Evolutionary conservation across 2,797 vertebrate genomes (phyloP), one percentile per base, ranked within the genome.

Genomic region (Leptodactylus fallax): DNA sequence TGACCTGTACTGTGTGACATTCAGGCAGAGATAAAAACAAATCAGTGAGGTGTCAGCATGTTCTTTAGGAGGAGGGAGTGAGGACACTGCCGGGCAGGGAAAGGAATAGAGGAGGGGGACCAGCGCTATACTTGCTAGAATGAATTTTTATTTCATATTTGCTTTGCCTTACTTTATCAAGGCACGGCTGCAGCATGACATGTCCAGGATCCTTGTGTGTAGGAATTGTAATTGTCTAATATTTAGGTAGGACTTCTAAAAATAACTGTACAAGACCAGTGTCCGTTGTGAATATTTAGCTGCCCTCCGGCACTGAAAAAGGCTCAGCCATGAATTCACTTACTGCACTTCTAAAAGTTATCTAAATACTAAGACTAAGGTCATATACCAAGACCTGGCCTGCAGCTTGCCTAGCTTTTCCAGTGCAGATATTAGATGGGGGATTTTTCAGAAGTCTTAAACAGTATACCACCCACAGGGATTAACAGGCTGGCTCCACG

Each of bases 1-100:
- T 89, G 87, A 89, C 83, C 87, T 89, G 83, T 89, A 77, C 79
- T 82, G 79, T 67, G 36, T 81, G 87, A 89, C 87, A 85, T 89
- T 89, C 83, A 89, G 83, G 74, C 78, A 85, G 79, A 82, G 87
- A 85, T 89, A 85, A 89, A 88, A 89, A 89, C 87, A 89, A 85
- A 89, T 89, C 83, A 85, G 87, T 82, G 87, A 89, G 87, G 83
- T 89, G 87, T 89, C 87, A 86, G 78, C 67, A 82, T 89, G 79
- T 81, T 81, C 83, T 88, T 45, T 45, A 49, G 25, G 58, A 88
- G 82, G 78, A 85, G 56, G 81, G 81, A 88, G 86, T 84, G 87
- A 69, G 74, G 21, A 78, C 72, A 83, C 51, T 56, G 81, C 81
- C 25, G 5, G 81, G 25, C 23, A 87, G 81, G 21, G 80, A 83